These are phyloP conservation scores for Xestia rhomboidea DNA, from an alignment of 2,888 invertebrate genomes.

Conservation along the genomic window DNA sequence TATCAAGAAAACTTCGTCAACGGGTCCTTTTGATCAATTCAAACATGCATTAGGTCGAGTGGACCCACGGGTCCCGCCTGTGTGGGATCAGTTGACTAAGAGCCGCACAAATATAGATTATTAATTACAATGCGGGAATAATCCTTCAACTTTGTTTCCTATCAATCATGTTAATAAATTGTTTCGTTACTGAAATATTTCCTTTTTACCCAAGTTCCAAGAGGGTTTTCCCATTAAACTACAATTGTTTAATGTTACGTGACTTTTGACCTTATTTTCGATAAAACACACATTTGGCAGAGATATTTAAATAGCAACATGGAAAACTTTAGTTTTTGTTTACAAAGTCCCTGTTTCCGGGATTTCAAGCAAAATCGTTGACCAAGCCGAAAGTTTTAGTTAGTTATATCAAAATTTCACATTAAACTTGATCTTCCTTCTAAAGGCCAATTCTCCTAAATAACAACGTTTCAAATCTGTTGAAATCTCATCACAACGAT, in stretches of 20 bases:
- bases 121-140: slow-evolving; percentile 29
- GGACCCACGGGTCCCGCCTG: too few relatives aligned
- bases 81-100: background rate
- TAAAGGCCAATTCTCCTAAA: background rate
- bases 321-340: background rate
- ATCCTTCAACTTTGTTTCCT: slow-evolving; percentile 16
- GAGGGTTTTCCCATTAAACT: slow-evolving; percentile 9
- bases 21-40: too few relatives aligned
- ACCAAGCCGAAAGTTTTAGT: background rate
- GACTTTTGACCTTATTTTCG: background rate
- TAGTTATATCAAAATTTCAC: background rate
- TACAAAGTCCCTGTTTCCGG: too few relatives aligned
- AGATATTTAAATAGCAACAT: background rate
- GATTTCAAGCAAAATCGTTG: background rate
- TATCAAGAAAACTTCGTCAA: too few relatives aligned
- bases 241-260: background rate
- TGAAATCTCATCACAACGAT: background rate
- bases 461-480: background rate
- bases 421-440: background rate
- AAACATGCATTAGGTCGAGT: too few relatives aligned
- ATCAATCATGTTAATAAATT: slow-evolving; percentile 32
- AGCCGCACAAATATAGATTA: slow-evolving; percentile 19
- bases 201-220: slow-evolving; percentile 4
- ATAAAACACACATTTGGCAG: background rate
- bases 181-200: slow-evolving; percentile 15